A percentile compares a stretch with the other conserved stretches of the same genome.
These are phyloP conservation scores for Alloscopus bannaensis DNA, from an alignment of 2,888 invertebrate species.

Conservation along the genomic window DNA sequence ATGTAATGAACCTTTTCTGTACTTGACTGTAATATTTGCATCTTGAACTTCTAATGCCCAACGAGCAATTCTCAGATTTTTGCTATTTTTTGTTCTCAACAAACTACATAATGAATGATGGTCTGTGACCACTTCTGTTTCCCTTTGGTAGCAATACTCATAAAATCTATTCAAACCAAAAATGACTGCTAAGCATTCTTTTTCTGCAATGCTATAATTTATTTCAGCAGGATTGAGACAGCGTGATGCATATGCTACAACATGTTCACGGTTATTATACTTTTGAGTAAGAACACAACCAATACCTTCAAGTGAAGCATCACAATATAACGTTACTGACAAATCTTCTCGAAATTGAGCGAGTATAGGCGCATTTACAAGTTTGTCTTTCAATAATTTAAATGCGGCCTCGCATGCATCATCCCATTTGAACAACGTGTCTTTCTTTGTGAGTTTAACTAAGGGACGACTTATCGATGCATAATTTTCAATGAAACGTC, in stretches of 20 bases:
- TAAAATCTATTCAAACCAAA: conserved; percentile 11
- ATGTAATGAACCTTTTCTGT: conserved; percentile 24
- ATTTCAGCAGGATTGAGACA: not conserved
- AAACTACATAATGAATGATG: conserved; percentile 24
- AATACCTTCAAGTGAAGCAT: not conserved
- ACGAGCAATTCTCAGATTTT: conserved; percentile 7
- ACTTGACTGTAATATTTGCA: conserved; percentile 4
- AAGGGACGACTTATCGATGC: conserved; percentile 4
- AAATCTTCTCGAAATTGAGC: conserved; percentile 13
- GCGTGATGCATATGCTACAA: not conserved
- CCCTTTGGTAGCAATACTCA: conserved; percentile 11
- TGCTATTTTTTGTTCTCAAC: conserved; percentile 6
- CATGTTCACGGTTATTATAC: not conserved
- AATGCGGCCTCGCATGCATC: conserved; percentile 23
- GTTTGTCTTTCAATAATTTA: conserved; percentile 13
- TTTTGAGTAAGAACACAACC: not conserved
- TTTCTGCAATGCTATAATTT: conserved; percentile 14
- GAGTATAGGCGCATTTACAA: conserved; percentile 28
- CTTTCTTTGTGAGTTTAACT: not conserved
- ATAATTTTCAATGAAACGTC: conserved; percentile 17
- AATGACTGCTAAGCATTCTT: conserved; percentile 10
- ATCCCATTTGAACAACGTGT: conserved; percentile 12
- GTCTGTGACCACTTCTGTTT: conserved; percentile 3
- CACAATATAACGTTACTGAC: not conserved
- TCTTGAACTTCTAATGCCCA: conserved; percentile 20